phyloP scores from a whole-genome alignment of 2,888 invertebrate genomes.

The Osedax fenrisi region DNA sequence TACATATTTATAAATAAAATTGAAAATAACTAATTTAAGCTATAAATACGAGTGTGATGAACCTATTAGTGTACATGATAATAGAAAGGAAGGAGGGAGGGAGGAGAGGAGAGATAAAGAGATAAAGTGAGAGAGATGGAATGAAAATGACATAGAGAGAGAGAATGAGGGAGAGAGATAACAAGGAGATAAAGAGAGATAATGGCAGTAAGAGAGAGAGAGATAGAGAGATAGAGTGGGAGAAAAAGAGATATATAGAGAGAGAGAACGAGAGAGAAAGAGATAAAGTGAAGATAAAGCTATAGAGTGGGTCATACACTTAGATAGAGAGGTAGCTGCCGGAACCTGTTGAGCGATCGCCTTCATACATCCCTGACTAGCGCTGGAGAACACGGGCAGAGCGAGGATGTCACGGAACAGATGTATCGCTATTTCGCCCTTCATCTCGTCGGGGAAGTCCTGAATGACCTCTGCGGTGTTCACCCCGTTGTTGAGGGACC shows the following conservation, averaged over 20 bases:
- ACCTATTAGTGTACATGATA: no score
- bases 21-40: no score
- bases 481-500: constrained; percentile 92
- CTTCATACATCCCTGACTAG: constrained; percentile 84
- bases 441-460: constrained; percentile 86
- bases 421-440: constrained; percentile 89
- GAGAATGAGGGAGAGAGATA: background rate
- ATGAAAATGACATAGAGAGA: background rate
- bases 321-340: background rate
- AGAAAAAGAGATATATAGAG: background rate
- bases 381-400: constrained; percentile 82
- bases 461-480: constrained; percentile 86
- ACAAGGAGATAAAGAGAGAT: background rate
- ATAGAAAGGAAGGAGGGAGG: no score
- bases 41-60: no score
- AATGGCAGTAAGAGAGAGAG: background rate
- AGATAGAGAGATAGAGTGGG: background rate
- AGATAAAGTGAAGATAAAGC: background rate
- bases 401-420: constrained; percentile 83
- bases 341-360: constrained; percentile 58
- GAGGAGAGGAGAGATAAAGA: no score
- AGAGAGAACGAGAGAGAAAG: background rate
- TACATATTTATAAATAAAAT: no score
- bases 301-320: background rate
- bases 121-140: background rate